phyloP scores from a whole-genome alignment of 2,888 invertebrate species.

The Sarcophaga variegata region DNA sequence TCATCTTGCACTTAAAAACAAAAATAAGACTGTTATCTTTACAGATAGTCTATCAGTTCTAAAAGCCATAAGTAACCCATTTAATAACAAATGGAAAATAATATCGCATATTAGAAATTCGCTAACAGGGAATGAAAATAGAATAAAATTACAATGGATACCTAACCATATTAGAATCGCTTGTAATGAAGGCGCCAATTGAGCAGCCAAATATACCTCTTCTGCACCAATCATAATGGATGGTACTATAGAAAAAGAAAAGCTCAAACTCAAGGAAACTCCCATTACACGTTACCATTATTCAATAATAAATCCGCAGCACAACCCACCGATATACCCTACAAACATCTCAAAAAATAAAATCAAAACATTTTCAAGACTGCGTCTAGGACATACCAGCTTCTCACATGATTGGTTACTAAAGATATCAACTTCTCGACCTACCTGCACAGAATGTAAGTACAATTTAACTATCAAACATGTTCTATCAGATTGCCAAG shows the following conservation, averaged over 20 bases:
- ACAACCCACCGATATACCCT: too few relatives aligned
- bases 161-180: background rate
- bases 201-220: background rate
- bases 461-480: too few relatives aligned
- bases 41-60: background rate
- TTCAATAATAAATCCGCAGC: slow-evolving; percentile 8
- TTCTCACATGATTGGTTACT: slow-evolving; percentile 5
- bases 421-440: too few relatives aligned
- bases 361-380: slow-evolving; percentile 16
- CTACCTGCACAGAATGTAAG: too few relatives aligned
- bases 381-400: background rate
- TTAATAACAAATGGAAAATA: slow-evolving; percentile 3
- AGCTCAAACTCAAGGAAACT: background rate
- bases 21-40: background rate
- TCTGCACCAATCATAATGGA: slow-evolving; percentile 14
- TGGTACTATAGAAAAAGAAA: too few relatives aligned
- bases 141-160: background rate
- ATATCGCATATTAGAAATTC: background rate
- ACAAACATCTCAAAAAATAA: too few relatives aligned
- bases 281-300: background rate
- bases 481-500: too few relatives aligned
- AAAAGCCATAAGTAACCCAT: background rate
- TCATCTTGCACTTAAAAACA: background rate
- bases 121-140: background rate
- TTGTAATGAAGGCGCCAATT: slow-evolving; percentile 8